phyloP scores from a whole-genome alignment of 1,140 invertebrate genomes.

The Stegodyphus dumicola region DNA sequence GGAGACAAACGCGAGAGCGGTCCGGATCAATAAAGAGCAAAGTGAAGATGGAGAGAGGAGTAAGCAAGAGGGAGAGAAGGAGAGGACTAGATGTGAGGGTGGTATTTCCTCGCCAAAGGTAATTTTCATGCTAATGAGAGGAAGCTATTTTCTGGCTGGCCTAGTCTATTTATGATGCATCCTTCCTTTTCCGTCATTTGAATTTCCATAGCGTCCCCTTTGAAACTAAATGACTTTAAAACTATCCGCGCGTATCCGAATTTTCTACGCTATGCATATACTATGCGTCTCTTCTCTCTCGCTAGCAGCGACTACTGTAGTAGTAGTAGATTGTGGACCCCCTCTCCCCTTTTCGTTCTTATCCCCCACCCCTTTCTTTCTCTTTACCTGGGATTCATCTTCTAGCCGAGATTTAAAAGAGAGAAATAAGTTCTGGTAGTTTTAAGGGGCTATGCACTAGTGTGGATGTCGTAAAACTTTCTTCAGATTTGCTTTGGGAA shows the following conservation, averaged over 20 bases:
- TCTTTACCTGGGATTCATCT: slow-evolving; percentile 34
- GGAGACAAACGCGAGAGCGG: neutral
- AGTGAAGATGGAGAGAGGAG: neutral
- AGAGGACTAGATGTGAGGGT: neutral
- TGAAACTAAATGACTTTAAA: slow-evolving; percentile 57
- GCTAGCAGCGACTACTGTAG: too few relatives aligned
- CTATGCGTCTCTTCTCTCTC: neutral
- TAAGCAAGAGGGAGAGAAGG: neutral
- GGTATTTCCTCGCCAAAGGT: slow-evolving; percentile 44
- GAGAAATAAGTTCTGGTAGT: neutral
- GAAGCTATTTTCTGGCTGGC: slow-evolving; percentile 55
- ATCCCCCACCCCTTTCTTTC: neutral
- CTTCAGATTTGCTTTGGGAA: neutral
- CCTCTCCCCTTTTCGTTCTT: slow-evolving; percentile 4
- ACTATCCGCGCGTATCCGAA: slow-evolving; percentile 12
- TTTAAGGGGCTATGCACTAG: slow-evolving; percentile 23
- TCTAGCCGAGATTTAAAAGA: slow-evolving; percentile 7
- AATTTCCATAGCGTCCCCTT: slow-evolving; percentile 54
- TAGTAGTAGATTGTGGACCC: neutral
- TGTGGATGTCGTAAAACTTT: neutral
- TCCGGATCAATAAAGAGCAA: too few relatives aligned
- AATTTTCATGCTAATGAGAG: slow-evolving; percentile 58
- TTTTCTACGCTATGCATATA: slow-evolving; percentile 32
- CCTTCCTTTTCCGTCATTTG: slow-evolving; percentile 47
- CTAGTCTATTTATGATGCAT: slow-evolving; percentile 59